phyloP scores from a whole-genome alignment of 2,113 vertebrate species.

The Rhabdomys dilectus region DNA sequence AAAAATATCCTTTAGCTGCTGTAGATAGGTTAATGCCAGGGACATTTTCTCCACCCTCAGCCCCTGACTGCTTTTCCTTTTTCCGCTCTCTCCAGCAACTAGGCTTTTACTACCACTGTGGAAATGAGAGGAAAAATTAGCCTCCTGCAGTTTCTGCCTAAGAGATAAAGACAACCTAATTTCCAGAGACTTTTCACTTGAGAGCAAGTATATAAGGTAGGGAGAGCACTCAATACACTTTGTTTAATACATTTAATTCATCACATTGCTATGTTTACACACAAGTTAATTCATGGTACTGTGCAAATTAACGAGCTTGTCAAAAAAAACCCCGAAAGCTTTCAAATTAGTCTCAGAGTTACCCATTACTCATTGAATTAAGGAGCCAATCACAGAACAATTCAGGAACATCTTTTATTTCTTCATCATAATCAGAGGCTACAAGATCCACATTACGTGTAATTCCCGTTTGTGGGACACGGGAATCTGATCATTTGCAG shows the following conservation, averaged over 20 bases:
- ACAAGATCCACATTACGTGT: constrained; percentile 26
- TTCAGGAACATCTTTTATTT: constrained; percentile 63
- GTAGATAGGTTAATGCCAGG: not conserved
- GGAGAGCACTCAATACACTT: constrained; percentile 55
- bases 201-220: constrained; percentile 52
- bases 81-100: not conserved
- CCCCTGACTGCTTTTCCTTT: not conserved
- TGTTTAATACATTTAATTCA: constrained; percentile 76
- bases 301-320: constrained; percentile 78
- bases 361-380: constrained; percentile 75
- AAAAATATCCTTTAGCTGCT: not conserved
- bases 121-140: constrained; percentile 47
- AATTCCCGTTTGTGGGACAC: not conserved
- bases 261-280: constrained; percentile 76
- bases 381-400: constrained; percentile 67
- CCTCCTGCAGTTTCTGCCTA: constrained; percentile 42
- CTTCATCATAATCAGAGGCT: constrained; percentile 65
- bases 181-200: constrained; percentile 60
- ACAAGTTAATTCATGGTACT: constrained; percentile 75
- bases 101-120: not conserved
- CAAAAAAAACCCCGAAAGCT: constrained; percentile 73
- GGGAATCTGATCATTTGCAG: constrained; percentile 46
- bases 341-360: constrained; percentile 75
- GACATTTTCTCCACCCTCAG: not conserved
- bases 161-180: constrained; percentile 68